Percentiles rank a stretch among this genome's conserved stretches.
These are phyloP conservation scores for Calidris pygmaea DNA, from an alignment of 2,113 vertebrate species.

Conservation along the genomic window DNA sequence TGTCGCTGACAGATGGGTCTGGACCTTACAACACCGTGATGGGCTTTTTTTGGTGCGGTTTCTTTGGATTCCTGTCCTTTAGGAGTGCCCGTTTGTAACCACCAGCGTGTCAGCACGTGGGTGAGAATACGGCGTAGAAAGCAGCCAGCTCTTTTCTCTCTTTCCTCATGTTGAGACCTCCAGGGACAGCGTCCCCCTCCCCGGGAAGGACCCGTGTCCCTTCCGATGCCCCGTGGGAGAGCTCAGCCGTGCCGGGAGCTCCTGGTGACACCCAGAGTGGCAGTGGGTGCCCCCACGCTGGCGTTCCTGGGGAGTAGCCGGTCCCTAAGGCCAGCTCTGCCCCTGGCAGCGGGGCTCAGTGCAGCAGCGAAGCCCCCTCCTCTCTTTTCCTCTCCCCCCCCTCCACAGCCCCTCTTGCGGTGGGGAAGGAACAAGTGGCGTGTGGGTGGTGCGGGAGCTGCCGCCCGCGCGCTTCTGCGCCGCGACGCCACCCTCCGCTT, in stretches of 20 bases:
- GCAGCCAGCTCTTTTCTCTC: background rate
- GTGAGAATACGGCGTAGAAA: slow-evolving; percentile 30
- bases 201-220: accelerated
- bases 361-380: background rate
- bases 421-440: background rate
- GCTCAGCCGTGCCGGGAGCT: accelerated
- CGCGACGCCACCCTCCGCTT: background rate
- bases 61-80: slow-evolving; percentile 45
- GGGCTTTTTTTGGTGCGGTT: slow-evolving; percentile 45
- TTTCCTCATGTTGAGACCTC: background rate
- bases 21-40: slow-evolving; percentile 73
- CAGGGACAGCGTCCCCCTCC: background rate
- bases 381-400: background rate
- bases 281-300: background rate
- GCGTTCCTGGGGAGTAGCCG: background rate
- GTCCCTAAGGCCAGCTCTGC: background rate
- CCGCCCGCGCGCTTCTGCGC: accelerated
- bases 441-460: background rate
- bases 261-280: background rate
- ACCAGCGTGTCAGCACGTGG: background rate
- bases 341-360: accelerated
- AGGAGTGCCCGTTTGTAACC: slow-evolving; percentile 61
- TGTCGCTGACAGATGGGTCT: slow-evolving; percentile 44
- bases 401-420: background rate
- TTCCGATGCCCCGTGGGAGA: background rate